phyloP scores from a whole-genome alignment of 1,140 invertebrate species.

The Belonocnema kinseyi region DNA sequence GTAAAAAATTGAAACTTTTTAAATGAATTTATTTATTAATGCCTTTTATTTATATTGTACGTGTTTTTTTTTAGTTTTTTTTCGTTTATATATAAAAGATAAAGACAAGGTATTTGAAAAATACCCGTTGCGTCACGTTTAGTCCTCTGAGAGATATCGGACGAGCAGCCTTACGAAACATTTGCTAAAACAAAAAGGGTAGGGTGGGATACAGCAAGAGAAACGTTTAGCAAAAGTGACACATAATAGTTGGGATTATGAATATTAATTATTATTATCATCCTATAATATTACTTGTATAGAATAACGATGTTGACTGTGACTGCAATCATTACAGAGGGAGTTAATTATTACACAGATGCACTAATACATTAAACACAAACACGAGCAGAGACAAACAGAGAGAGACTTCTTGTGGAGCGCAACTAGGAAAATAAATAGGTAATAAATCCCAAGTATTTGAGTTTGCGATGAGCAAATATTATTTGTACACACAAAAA shows the following conservation, averaged over 20 bases:
- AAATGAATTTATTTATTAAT: slow-evolving; percentile 60
- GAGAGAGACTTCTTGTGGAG: slow-evolving; percentile 14
- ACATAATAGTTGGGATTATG: slow-evolving; percentile 30
- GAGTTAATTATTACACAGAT: slow-evolving; percentile 39
- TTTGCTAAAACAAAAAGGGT: slow-evolving; percentile 30
- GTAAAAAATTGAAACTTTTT: slow-evolving; percentile 42
- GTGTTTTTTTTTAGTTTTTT: slow-evolving; percentile 14
- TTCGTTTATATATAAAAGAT: no score
- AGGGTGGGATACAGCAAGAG: slow-evolving; percentile 21
- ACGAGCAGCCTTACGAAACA: slow-evolving; percentile 54
- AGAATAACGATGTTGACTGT: slow-evolving; percentile 66
- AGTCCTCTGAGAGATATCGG: slow-evolving; percentile 57
- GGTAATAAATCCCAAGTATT: slow-evolving; percentile 7
- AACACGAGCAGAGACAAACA: slow-evolving; percentile 42
- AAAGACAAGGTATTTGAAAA: slow-evolving; percentile 32
- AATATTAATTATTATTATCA: slow-evolving; percentile 30
- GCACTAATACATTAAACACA: slow-evolving; percentile 33
- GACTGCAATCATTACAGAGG: slow-evolving; percentile 73
- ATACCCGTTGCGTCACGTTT: slow-evolving; percentile 49
- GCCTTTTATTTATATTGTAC: slow-evolving; percentile 55
- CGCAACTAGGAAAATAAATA: slow-evolving; percentile 30
- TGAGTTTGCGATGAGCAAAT: background rate
- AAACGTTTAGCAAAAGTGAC: slow-evolving; percentile 23
- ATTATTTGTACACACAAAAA: background rate
- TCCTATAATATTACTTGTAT: slow-evolving; percentile 46